Percentiles rank a stretch among this genome's conserved stretches.
Evolutionary conservation across 1,140 invertebrate genomes (phyloP).

Genomic region (Pygmarrhopalites habei): DNA sequence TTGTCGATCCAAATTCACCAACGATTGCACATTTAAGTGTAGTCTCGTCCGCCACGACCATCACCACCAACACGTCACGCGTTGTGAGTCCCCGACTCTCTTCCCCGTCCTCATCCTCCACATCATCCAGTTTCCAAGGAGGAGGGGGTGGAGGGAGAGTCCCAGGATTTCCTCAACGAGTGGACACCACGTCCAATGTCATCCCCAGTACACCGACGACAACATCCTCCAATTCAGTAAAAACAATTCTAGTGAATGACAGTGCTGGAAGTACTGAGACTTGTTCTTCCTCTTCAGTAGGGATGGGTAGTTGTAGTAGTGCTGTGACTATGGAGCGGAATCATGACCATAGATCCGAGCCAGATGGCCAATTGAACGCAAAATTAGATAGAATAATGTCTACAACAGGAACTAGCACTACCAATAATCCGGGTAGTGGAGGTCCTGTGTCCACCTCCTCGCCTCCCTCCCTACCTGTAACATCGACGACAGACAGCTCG

Average conservation of each 20-base stretch:
- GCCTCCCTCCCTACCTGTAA: not conserved
- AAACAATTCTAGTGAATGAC: not conserved
- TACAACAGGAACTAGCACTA: not conserved
- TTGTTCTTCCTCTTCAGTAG: too few relatives aligned
- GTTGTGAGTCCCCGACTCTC: too few relatives aligned
- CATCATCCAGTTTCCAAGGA: not conserved
- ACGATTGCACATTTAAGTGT: constrained; percentile 7
- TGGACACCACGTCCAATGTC: constrained; percentile 36
- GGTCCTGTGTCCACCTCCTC: not conserved
- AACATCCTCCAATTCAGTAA: not conserved
- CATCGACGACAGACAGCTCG: too few relatives aligned
- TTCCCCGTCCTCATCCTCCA: not conserved
- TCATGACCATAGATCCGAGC: not conserved
- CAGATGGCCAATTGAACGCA: not conserved
- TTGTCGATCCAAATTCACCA: constrained; percentile 23
- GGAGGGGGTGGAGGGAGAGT: not conserved
- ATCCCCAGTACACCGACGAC: not conserved
- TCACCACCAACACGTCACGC: not conserved
- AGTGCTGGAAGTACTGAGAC: too few relatives aligned
- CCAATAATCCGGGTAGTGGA: not conserved
- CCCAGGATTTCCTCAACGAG: constrained; percentile 63
- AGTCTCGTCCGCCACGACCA: not conserved
- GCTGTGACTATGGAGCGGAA: not conserved
- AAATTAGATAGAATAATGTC: not conserved
- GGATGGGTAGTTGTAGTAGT: too few relatives aligned